Evolutionary conservation across 92 coral and sea anemone species (phyloP).

Genomic region (Bergia puertoricense): DNA sequence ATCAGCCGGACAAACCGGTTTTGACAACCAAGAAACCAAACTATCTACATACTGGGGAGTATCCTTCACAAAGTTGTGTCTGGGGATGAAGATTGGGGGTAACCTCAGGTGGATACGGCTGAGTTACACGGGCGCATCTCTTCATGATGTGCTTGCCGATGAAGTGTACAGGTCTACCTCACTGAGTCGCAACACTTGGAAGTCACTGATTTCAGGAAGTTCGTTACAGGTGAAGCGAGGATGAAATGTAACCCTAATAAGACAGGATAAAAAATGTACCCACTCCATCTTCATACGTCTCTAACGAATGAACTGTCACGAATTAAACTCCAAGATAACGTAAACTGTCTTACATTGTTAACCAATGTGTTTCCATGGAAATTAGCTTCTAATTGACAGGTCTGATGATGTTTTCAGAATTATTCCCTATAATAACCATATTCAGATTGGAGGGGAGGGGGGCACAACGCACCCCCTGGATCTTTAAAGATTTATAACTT

Average conservation of each 20-base stretch:
- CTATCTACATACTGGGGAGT: constrained; percentile 48
- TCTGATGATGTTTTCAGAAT: too few species aligned
- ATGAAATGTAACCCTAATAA: not conserved
- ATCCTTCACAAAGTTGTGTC: constrained; percentile 45
- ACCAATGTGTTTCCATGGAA: too few species aligned
- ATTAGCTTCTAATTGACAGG: too few species aligned
- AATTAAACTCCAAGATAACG: too few species aligned
- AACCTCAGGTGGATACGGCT: constrained; percentile 28
- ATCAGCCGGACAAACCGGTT: constrained; percentile 41
- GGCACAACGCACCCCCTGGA: too few species aligned
- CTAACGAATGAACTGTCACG: too few species aligned
- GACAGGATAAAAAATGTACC: not conserved
- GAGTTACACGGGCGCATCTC: constrained; percentile 37
- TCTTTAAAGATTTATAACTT: too few species aligned
- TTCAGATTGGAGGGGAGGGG: too few species aligned
- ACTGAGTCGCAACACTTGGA: constrained; percentile 39
- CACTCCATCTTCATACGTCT: too few species aligned
- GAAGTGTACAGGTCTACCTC: constrained; percentile 23
- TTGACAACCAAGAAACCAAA: constrained; percentile 48
- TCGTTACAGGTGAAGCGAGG: constrained; percentile 28
- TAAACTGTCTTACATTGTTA: too few species aligned
- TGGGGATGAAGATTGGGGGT: constrained; percentile 44
- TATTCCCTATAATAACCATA: too few species aligned
- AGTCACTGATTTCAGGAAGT: constrained; percentile 33
- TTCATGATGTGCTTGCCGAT: constrained; percentile 42